Conservation (phyloP, 2,797 vertebrate genomes). For the Rhynchotus rufescens region DNA sequence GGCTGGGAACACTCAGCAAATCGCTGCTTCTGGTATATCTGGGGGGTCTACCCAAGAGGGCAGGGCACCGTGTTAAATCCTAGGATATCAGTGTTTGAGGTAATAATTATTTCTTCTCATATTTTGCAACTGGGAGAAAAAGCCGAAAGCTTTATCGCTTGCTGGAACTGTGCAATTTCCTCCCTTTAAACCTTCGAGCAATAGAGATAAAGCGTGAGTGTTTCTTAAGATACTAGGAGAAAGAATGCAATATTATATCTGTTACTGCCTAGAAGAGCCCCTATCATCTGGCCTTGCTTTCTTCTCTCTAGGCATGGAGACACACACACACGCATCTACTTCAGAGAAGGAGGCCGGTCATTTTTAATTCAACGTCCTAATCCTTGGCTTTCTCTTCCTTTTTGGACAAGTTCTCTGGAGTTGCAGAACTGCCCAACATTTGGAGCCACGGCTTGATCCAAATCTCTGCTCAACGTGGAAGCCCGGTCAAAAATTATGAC, state of each 20-base stretch:
- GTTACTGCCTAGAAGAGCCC: constrained; percentile 30
- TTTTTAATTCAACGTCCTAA: rapidly evolving
- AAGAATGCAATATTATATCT: constrained; percentile 68
- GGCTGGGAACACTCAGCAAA: background rate
- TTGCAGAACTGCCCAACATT: background rate
- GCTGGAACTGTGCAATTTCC: constrained; percentile 77
- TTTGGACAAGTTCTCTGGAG: background rate
- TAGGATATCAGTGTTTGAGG: constrained; percentile 24
- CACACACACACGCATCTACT: background rate
- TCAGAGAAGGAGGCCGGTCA: background rate
- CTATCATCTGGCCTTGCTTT: constrained; percentile 17
- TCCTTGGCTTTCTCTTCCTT: background rate
- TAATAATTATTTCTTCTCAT: constrained; percentile 41
- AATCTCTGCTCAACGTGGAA: background rate
- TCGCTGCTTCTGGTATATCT: background rate
- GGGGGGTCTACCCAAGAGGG: background rate
- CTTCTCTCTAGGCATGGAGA: background rate
- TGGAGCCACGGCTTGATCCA: background rate
- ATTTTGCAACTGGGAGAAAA: constrained; percentile 12
- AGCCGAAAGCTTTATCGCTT: constrained; percentile 61
- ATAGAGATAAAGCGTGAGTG: constrained; percentile 80
- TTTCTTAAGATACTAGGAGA: constrained; percentile 62
- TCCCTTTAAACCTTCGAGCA: constrained; percentile 77
- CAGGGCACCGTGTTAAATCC: background rate
- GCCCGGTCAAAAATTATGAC: background rate